Evolutionary conservation across 2,888 invertebrate species (phyloP).

Genomic region (Barypeithes pellucidus): DNA sequence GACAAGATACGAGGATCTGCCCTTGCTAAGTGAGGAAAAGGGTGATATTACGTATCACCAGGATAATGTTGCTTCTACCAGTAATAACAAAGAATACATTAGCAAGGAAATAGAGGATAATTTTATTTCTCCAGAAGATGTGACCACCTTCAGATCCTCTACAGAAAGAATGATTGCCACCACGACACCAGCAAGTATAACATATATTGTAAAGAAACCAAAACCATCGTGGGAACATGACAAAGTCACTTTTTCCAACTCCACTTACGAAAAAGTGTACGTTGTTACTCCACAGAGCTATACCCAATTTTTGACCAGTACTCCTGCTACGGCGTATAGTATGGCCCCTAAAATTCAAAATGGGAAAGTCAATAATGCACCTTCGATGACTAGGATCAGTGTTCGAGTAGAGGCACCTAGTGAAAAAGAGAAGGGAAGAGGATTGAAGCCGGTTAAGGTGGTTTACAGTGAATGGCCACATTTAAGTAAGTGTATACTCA

Average conservation of each 20-base stretch:
- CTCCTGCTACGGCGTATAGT: constrained; percentile 63
- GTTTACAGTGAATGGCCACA: constrained; percentile 71
- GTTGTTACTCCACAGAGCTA: constrained; percentile 86
- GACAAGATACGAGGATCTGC: constrained; percentile 67
- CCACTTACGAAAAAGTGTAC: constrained; percentile 86
- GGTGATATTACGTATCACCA: constrained; percentile 56
- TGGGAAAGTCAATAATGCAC: constrained; percentile 56
- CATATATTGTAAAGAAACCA: constrained; percentile 58
- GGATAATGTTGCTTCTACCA: constrained; percentile 63
- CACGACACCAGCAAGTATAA: constrained; percentile 48
- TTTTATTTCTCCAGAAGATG: constrained; percentile 56
- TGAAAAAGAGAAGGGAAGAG: constrained; percentile 53
- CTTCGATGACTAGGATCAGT: constrained; percentile 59
- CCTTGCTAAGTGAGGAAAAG: neutral
- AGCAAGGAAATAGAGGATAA: constrained; percentile 64
- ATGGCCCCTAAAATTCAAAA: constrained; percentile 66
- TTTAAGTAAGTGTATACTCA: constrained; percentile 68
- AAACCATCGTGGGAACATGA: constrained; percentile 77
- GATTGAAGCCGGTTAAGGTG: constrained; percentile 63
- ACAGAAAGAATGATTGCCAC: constrained; percentile 29
- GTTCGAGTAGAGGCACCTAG: constrained; percentile 59
- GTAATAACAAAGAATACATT: constrained; percentile 61
- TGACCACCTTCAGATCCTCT: constrained; percentile 1
- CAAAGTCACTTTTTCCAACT: constrained; percentile 82
- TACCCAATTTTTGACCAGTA: constrained; percentile 61